Conservation (phyloP, 2,888 invertebrate genomes). For the Tipula lateralis region DNA sequence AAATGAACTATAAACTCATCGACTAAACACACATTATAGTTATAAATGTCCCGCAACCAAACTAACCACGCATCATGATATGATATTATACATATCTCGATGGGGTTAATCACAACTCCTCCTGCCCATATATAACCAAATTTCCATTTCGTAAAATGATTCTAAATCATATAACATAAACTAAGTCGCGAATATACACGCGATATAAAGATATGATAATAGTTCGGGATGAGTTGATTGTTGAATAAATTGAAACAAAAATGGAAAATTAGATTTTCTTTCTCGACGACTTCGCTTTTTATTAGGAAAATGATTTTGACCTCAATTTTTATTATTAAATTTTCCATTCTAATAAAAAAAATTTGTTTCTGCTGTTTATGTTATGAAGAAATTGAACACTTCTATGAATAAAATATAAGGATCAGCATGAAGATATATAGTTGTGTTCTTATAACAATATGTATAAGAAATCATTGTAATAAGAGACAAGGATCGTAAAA, state of each 20-base stretch:
- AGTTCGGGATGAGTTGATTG: conserved; percentile 19
- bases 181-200: not conserved
- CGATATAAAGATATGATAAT: not conserved
- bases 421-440: not conserved
- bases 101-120: not conserved
- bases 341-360: conserved; percentile 2
- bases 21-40: no score
- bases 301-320: conserved; percentile 19
- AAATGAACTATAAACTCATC: not conserved
- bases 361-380: not conserved
- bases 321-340: conserved; percentile 24
- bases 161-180: not conserved
- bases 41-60: not conserved
- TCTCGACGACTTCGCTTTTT: not conserved
- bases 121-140: not conserved
- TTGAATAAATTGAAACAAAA: conserved; percentile 16
- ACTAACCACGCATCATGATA: not conserved
- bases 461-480: not conserved
- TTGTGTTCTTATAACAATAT: not conserved
- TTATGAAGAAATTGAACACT: conserved; percentile 14
- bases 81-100: not conserved
- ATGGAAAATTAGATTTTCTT: conserved; percentile 5
- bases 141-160: not conserved
- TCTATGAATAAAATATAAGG: conserved; percentile 13
- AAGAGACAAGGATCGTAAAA: not conserved